phyloP scores from a whole-genome alignment of 1,140 invertebrate species.

The Delia radicum region DNA sequence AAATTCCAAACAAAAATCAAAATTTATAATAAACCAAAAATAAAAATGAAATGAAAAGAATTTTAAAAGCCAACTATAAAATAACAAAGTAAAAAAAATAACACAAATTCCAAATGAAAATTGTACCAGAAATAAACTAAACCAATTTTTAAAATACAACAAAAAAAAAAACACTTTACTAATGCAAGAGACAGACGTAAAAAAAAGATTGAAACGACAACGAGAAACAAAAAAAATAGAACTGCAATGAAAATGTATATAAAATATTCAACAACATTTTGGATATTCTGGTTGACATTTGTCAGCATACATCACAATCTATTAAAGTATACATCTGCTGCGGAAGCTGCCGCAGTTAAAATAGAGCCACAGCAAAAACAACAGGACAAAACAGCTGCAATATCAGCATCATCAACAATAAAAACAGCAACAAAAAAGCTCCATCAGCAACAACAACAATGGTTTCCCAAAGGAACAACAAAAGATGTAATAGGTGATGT shows the following conservation, averaged over 20 bases:
- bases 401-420: neutral
- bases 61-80: conserved; percentile 8
- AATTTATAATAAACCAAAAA: neutral
- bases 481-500: conserved; percentile 18
- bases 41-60: conserved; percentile 8
- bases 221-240: neutral
- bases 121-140: neutral
- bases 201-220: neutral
- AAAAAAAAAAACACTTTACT: neutral
- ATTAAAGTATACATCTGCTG: conserved; percentile 38
- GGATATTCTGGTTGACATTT: conserved; percentile 51
- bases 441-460: neutral
- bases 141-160: neutral
- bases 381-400: neutral
- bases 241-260: neutral
- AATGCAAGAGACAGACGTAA: neutral
- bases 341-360: conserved; percentile 6
- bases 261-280: conserved; percentile 36
- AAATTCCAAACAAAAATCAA: neutral
- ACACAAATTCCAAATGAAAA: neutral
- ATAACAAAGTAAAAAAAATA: neutral
- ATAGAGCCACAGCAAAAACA: neutral
- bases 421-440: conserved; percentile 22
- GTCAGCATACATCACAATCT: conserved; percentile 36
- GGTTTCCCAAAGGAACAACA: conserved; percentile 32